Base-by-base conservation (phyloP, 1,140 invertebrate species). In the Euwallacea similis region DNA sequence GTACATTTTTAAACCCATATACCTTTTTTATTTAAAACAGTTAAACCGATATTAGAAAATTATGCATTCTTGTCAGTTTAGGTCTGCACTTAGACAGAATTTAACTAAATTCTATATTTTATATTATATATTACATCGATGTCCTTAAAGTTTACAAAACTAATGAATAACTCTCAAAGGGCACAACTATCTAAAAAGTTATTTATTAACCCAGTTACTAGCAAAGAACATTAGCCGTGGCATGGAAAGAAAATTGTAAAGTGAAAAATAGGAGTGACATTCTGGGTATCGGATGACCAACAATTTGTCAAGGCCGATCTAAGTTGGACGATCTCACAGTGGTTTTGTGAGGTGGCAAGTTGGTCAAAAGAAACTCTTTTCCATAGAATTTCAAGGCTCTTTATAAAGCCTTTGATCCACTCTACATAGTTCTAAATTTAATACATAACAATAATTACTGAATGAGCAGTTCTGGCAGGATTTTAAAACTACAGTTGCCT, bases 271-370 rank as follows among this genome's bases (percentile, higher is more conserved):
- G 62, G 62, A 53, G 46, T 0, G 62, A 65, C 46, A 65, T 21
- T 10, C 7, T 50, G 62, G 62, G 53, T 65, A 65, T 65, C 46
- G 62, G 47, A 65, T 65, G 62, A 65, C 62, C 62, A 65, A 65
- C 62, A 65, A 33, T 65, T 65, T 65, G 62, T 65, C 62, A 65
- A 65, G 62, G 62, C 7, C 62, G 62, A 53, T 65, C 62, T 54
- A 16, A 16, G 46, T 53, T 65, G 46, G 42, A 41, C 47, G 21
- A 50, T 50, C 13, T 46, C 21, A 13, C 61, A 63, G 61, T 46
- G 61, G 21, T 7, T 10, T 16, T 2, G 9, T 50, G 9, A 50
- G 9, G 13, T 13, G 46, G 6, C 2, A 11, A 50, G 46, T 6
- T 13, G 13, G 9, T 50, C 13, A 13, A 50, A 50, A 50, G 2